Evolutionary conservation across 1,140 invertebrate species (phyloP).

Genomic region (Capitella teleta): DNA sequence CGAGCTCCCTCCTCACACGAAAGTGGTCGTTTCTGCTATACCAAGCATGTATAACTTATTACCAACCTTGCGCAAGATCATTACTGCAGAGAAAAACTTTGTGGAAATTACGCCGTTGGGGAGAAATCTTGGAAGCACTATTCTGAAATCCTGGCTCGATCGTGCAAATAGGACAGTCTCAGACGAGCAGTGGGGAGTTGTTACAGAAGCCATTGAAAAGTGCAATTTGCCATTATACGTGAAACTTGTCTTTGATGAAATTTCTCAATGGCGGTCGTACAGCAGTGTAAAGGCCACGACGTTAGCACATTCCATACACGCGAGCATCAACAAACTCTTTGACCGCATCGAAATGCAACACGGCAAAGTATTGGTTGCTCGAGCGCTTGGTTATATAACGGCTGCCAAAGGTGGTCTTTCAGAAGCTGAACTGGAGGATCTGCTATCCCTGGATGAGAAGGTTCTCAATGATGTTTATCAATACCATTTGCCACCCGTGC

Average conservation of each 20-base stretch:
- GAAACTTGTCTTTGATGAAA: conserved; percentile 77
- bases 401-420: conserved; percentile 9
- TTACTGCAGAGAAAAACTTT: conserved; percentile 80
- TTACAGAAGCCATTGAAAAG: conserved; percentile 76
- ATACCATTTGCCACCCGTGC: conserved; percentile 14
- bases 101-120: conserved; percentile 46
- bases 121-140: conserved; percentile 80
- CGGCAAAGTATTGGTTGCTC: conserved; percentile 13
- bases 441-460: conserved; percentile 12
- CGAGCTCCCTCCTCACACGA: conserved; percentile 74
- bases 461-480: conserved; percentile 55
- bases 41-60: too few species aligned
- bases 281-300: conserved; percentile 59
- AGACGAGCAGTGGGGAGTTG: conserved; percentile 71
- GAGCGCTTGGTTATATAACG: conserved; percentile 12
- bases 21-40: conserved; percentile 88
- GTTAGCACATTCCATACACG: conserved; percentile 5
- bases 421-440: conserved; percentile 13
- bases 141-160: conserved; percentile 90
- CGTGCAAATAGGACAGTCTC: conserved; percentile 60
- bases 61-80: conserved; percentile 77
- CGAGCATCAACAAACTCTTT: conserved; percentile 22
- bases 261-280: conserved; percentile 92
- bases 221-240: conserved; percentile 96
- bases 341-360: conserved; percentile 13